Conservation (phyloP, 2,113 vertebrate species). For the Artemisiospiza belli region DNA sequence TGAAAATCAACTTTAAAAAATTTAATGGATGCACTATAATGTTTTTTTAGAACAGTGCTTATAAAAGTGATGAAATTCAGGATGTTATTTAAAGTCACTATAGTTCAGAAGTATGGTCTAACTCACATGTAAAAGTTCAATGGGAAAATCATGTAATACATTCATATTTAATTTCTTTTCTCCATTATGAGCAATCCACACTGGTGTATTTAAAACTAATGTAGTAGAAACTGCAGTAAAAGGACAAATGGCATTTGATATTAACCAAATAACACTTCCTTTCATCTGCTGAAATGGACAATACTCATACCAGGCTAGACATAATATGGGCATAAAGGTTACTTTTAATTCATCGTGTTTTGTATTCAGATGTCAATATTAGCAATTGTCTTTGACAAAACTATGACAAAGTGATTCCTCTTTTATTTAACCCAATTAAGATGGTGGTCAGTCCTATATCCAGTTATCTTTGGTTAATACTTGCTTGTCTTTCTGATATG, state of each 20-base stretch:
- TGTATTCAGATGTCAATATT: not conserved
- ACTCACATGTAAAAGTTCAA: slow-evolving; percentile 33
- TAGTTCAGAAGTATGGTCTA: slow-evolving; percentile 13
- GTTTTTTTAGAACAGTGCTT: slow-evolving; percentile 31
- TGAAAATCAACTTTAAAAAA: slow-evolving; percentile 40
- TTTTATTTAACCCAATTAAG: not conserved
- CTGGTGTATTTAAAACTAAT: slow-evolving; percentile 40
- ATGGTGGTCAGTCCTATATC: not conserved
- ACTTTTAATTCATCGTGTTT: not conserved
- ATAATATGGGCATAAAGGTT: not conserved
- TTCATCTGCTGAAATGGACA: not conserved
- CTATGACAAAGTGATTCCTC: not conserved
- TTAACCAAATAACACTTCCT: not conserved
- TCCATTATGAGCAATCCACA: slow-evolving; percentile 41
- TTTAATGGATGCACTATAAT: slow-evolving; percentile 15
- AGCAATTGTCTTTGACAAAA: not conserved
- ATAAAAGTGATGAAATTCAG: slow-evolving; percentile 38
- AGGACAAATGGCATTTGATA: slow-evolving; percentile 31
- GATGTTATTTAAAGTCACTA: slow-evolving; percentile 41
- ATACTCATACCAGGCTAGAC: not conserved
- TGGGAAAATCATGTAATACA: slow-evolving; percentile 56
- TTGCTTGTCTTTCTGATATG: not conserved
- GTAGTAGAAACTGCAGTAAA: slow-evolving; percentile 38
- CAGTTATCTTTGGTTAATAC: not conserved
- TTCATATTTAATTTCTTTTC: slow-evolving; percentile 64